Percentiles rank a stretch among this genome's conserved stretches.
These are phyloP conservation scores for Nasonovia ribisnigri DNA, from an alignment of 2,888 invertebrate genomes.

Conservation along the genomic window DNA sequence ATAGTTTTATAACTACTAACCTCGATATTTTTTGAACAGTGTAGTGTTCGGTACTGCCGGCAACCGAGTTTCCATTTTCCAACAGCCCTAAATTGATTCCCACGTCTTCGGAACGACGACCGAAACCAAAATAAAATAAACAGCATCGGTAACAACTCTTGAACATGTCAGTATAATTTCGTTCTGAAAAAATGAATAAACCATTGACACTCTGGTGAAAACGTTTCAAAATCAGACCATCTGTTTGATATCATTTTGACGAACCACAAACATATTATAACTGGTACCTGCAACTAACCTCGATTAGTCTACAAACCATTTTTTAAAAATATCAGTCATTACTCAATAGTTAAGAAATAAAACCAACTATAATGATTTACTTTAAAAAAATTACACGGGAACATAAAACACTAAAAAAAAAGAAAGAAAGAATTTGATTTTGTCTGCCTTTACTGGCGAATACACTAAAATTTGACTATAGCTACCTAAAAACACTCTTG, in stretches of 20 bases:
- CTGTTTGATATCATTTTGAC: slow-evolving; percentile 8
- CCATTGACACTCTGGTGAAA: neutral
- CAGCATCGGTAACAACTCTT: slow-evolving; percentile 66
- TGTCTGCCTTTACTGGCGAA: neutral
- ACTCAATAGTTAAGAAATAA: neutral
- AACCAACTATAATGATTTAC: neutral
- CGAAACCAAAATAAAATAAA: slow-evolving; percentile 65
- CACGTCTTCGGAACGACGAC: slow-evolving; percentile 53
- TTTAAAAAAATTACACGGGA: neutral
- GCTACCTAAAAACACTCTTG: slow-evolving; percentile 19
- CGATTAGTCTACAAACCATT: neutral
- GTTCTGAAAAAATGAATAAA: neutral
- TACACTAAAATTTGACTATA: neutral
- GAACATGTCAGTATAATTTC: slow-evolving; percentile 42
- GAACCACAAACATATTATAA: neutral
- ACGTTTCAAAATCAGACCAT: slow-evolving; percentile 23
- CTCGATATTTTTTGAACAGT: slow-evolving; percentile 67
- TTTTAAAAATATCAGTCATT: neutral
- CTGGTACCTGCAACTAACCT: neutral
- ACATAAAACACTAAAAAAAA: neutral
- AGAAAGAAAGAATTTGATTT: neutral
- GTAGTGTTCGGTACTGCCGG: slow-evolving; percentile 61
- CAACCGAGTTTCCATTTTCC: slow-evolving; percentile 35
- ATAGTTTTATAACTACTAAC: slow-evolving; percentile 39
- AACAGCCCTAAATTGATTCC: slow-evolving; percentile 59